These are phyloP conservation scores for Lepeophtheirus nordmannii DNA, from an alignment of 2,888 invertebrate genomes.

Conservation along the genomic window DNA sequence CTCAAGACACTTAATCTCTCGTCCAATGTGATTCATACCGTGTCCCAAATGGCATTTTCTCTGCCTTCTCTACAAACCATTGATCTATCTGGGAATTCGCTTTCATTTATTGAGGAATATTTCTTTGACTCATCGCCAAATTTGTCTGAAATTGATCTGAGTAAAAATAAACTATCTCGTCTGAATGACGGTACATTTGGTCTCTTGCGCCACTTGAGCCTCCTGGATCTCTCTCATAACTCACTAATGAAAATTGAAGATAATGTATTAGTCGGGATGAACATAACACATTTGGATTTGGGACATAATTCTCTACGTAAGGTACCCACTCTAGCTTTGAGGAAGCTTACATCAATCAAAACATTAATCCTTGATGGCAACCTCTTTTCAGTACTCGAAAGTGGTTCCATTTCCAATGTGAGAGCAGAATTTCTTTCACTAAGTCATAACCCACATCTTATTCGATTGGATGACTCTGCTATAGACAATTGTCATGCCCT, in stretches of 20 bases:
- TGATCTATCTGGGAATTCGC: conserved; percentile 28
- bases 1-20: conserved; percentile 28
- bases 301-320: conserved; percentile 28
- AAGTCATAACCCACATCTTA: conserved; percentile 27
- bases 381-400: conserved; percentile 26
- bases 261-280: conserved; percentile 29
- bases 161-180: conserved; percentile 27
- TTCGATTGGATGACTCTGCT: conserved; percentile 27
- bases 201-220: conserved; percentile 24
- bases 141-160: conserved; percentile 27
- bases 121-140: conserved; percentile 28
- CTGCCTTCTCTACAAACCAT: conserved; percentile 27
- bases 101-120: conserved; percentile 27
- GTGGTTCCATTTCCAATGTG: conserved; percentile 27
- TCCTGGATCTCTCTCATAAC: conserved; percentile 28
- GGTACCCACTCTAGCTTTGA: conserved; percentile 28
- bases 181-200: conserved; percentile 27
- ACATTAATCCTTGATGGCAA: conserved; percentile 29
- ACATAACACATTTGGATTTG: conserved; percentile 28
- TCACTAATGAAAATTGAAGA: conserved; percentile 29
- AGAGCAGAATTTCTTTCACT: conserved; percentile 28
- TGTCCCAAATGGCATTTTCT: conserved; percentile 28
- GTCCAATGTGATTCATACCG: conserved; percentile 29
- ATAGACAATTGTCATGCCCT: conserved; percentile 27
- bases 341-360: conserved; percentile 27